Evolutionary conservation across 2,888 invertebrate genomes (phyloP).

Genomic region (Ophion ellenae): DNA sequence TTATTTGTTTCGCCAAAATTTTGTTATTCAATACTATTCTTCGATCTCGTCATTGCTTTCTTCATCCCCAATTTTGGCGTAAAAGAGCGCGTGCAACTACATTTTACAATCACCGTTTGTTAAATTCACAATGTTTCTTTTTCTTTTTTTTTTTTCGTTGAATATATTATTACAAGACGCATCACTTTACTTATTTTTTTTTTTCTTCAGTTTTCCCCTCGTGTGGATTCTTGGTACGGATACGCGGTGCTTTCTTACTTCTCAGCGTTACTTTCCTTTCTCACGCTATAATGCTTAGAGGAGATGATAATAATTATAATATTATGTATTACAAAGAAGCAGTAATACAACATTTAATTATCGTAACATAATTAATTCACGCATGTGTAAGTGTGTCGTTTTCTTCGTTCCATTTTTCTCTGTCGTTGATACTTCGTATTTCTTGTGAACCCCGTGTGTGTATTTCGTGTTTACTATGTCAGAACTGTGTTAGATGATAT

Average conservation of each 20-base stretch:
- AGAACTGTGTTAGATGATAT: constrained; percentile 60
- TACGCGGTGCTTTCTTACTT: constrained; percentile 41
- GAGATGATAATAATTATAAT: constrained; percentile 67
- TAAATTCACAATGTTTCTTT: constrained; percentile 29
- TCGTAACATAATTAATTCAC: constrained; percentile 78
- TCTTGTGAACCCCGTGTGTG: constrained; percentile 18
- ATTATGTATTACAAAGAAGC: constrained; percentile 81
- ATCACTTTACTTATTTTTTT: constrained; percentile 23
- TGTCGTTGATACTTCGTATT: constrained; percentile 37
- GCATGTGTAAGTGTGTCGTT: constrained; percentile 56
- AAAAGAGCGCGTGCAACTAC: constrained; percentile 62
- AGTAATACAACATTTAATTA: constrained; percentile 82
- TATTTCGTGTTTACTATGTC: constrained; percentile 33
- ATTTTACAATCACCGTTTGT: constrained; percentile 57
- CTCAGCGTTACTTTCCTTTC: constrained; percentile 52
- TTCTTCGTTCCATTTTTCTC: constrained; percentile 7
- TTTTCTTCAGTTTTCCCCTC: neutral
- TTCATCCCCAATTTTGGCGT: constrained; percentile 18
- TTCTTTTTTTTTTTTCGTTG: constrained; percentile 22
- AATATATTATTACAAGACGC: constrained; percentile 56
- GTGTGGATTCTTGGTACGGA: constrained; percentile 31
- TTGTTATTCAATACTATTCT: neutral
- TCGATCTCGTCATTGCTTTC: constrained; percentile 10
- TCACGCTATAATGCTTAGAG: constrained; percentile 71
- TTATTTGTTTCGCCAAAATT: constrained; percentile 10